phyloP scores from a whole-genome alignment of 2,797 vertebrate species.

The Sebastes itinus region DNA sequence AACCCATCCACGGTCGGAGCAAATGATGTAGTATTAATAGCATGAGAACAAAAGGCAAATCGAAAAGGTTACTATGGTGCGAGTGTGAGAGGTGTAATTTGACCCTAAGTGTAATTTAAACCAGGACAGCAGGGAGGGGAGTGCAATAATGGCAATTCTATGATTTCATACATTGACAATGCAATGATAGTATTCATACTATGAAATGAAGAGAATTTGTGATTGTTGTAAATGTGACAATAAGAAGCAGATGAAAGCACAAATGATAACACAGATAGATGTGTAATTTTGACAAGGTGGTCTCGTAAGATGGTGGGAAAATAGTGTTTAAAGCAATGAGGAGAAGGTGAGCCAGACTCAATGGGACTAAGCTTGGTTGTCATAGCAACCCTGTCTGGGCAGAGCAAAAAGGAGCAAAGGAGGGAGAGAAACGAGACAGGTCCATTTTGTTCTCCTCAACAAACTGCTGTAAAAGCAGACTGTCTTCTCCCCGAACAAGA shows the following conservation, averaged over 20 bases:
- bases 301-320: not conserved
- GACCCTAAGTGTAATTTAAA: slow-evolving; percentile 27
- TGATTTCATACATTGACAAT: not conserved
- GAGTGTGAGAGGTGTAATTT: slow-evolving; percentile 27
- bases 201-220: not conserved
- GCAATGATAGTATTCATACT: not conserved
- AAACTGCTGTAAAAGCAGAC: slow-evolving; percentile 21
- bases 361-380: slow-evolving; percentile 67
- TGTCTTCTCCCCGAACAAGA: slow-evolving; percentile 9
- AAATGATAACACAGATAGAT: not conserved
- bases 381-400: slow-evolving; percentile 76
- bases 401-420: slow-evolving; percentile 20
- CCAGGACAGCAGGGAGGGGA: not conserved
- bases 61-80: slow-evolving; percentile 18
- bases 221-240: not conserved
- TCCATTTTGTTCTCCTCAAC: slow-evolving; percentile 53
- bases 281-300: not conserved
- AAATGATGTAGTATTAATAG: no score
- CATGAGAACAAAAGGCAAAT: not conserved
- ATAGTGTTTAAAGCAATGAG: not conserved
- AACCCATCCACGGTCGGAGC: no score
- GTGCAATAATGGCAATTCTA: not conserved
- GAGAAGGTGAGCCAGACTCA: slow-evolving; percentile 51
- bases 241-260: not conserved
- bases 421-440: slow-evolving; percentile 41